Percentiles rank a stretch among this genome's conserved stretches.
These are phyloP conservation scores for Dexiosoma caninum DNA, from an alignment of 2,888 invertebrate species.

Conservation along the genomic window DNA sequence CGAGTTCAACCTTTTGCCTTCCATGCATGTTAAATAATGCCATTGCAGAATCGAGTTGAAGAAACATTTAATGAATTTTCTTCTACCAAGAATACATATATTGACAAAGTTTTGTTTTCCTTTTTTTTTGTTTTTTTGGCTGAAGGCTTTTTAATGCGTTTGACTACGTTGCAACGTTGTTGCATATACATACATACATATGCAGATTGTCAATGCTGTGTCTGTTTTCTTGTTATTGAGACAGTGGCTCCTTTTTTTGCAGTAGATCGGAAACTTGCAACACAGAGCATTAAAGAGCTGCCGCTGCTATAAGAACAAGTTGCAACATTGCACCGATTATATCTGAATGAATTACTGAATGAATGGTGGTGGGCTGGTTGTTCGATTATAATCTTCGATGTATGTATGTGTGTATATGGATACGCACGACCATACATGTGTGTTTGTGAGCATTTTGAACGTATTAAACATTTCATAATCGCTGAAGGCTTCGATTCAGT, in stretches of 20 bases:
- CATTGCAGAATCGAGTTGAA: neutral
- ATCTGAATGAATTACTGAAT: neutral
- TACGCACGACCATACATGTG: too few species aligned
- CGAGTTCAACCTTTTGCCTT: neutral
- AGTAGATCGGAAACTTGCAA: neutral
- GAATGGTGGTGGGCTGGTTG: neutral
- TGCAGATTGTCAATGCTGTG: constrained; percentile 6
- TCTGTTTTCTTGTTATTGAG: neutral
- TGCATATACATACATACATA: too few species aligned
- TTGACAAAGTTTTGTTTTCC: constrained; percentile 15
- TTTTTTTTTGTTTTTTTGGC: neutral
- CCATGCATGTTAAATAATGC: neutral
- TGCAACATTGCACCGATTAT: constrained; percentile 31
- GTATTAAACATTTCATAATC: constrained; percentile 32
- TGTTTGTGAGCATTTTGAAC: neutral
- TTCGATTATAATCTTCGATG: neutral
- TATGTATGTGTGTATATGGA: too few species aligned
- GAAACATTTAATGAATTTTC: constrained; percentile 3
- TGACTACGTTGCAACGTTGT: neutral
- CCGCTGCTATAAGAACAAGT: constrained; percentile 1
- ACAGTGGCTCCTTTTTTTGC: neutral
- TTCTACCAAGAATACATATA: constrained; percentile 14
- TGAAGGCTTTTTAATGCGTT: neutral
- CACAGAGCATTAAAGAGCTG: neutral
- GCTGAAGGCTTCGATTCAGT: constrained; percentile 27